These are phyloP conservation scores for Notoglanidium macrostoma DNA, from an alignment of 2,797 vertebrate genomes.

Conservation along the genomic window DNA sequence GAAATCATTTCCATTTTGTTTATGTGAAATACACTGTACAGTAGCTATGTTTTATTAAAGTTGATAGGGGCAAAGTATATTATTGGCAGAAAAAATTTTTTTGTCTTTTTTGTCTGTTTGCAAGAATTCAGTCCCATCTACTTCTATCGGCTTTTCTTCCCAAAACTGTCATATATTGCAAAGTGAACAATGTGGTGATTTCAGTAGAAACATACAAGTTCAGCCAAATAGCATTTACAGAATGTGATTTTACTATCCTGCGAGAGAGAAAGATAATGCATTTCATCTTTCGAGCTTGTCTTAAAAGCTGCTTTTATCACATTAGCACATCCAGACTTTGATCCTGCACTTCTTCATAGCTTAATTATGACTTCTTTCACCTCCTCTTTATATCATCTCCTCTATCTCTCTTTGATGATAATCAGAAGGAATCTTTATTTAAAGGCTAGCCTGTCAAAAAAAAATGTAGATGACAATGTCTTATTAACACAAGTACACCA, in stretches of 20 bases:
- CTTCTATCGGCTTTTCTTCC: neutral
- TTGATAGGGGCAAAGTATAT: neutral
- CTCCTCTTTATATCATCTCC: neutral
- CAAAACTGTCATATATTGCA: neutral
- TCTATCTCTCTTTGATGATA: neutral
- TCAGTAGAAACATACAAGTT: neutral
- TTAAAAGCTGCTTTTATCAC: conserved; percentile 15
- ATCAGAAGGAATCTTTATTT: neutral
- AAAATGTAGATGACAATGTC: neutral
- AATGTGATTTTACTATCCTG: neutral
- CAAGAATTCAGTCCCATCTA: neutral
- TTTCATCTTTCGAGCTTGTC: neutral
- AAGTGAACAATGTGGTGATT: too few species aligned
- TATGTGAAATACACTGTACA: neutral
- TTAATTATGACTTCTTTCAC: conserved; percentile 18
- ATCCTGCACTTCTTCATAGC: neutral
- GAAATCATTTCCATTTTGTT: neutral
- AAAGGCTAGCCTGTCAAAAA: neutral
- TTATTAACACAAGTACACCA: neutral
- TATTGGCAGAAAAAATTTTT: neutral
- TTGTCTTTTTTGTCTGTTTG: neutral
- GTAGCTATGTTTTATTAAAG: neutral
- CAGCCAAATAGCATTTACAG: neutral
- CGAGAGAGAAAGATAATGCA: neutral
- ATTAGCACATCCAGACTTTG: conserved; percentile 16